Percentiles rank a stretch among this genome's conserved stretches.
Evolutionary conservation across 2,797 vertebrate genomes (phyloP).

Genomic region (Pangasius larnaudii): DNA sequence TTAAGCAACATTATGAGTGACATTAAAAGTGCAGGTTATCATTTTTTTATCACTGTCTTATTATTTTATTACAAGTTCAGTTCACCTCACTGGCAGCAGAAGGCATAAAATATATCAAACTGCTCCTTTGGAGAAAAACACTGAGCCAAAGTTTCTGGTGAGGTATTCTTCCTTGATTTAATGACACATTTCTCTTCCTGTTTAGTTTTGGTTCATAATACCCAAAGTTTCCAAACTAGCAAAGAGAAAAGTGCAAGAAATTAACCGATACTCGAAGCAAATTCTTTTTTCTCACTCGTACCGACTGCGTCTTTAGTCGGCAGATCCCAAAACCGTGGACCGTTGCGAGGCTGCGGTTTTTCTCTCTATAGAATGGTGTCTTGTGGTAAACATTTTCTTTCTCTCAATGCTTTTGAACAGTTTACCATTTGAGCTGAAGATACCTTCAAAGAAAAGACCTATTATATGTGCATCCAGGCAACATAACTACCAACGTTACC

Average conservation of each 20-base stretch:
- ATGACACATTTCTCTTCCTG: not conserved
- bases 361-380: not conserved
- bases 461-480: constrained; percentile 26
- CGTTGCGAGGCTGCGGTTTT: not conserved
- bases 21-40: not conserved
- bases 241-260: not conserved
- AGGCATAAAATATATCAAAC: not conserved
- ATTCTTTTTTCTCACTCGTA: not conserved
- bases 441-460: not conserved
- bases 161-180: not conserved
- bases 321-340: not conserved
- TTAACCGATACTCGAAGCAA: not conserved
- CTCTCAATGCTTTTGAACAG: not conserved
- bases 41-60: not conserved
- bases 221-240: not conserved
- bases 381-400: not conserved
- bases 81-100: not conserved
- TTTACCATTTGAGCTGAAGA: not conserved
- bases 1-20: not conserved
- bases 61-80: not conserved
- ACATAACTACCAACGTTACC: not conserved
- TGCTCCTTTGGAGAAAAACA: not conserved
- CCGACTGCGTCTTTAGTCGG: not conserved
- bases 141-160: not conserved
- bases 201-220: not conserved